These are phyloP conservation scores for Calidris pygmaea DNA, from an alignment of 2,113 vertebrate species.

Conservation along the genomic window DNA sequence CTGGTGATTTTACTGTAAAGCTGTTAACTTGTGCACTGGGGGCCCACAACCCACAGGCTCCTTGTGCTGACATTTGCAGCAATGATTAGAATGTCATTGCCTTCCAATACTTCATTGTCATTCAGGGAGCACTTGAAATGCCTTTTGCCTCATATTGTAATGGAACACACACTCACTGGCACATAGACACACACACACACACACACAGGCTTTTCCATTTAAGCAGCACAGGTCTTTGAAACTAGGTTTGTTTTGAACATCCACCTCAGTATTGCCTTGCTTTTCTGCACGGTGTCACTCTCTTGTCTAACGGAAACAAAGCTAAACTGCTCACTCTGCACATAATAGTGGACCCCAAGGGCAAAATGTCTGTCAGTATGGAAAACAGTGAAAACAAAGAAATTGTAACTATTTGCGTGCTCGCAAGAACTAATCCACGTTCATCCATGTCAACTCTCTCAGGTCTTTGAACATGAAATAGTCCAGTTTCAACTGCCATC, in stretches of 20 bases:
- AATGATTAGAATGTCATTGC: conserved; percentile 80
- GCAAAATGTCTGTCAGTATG: conserved; percentile 64
- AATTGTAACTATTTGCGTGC: conserved; percentile 42
- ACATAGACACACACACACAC: background rate
- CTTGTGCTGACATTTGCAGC: conserved; percentile 78
- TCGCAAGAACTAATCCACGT: background rate
- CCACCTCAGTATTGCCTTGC: conserved; percentile 16
- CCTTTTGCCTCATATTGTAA: conserved; percentile 54
- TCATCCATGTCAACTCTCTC: conserved; percentile 40
- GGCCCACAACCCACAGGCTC: conserved; percentile 68
- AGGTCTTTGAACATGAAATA: conserved; percentile 48
- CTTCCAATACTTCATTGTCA: conserved; percentile 77
- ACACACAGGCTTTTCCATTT: conserved; percentile 17
- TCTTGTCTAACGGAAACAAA: conserved; percentile 69
- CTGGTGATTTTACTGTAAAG: conserved; percentile 75
- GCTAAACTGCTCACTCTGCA: conserved; percentile 50
- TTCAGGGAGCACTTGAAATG: conserved; percentile 59
- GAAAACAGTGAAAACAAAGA: conserved; percentile 68
- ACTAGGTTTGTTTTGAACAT: conserved; percentile 62
- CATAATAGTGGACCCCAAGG: conserved; percentile 59
- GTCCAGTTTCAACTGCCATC: background rate
- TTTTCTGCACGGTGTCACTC: conserved; percentile 43
- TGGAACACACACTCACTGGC: conserved; percentile 34
- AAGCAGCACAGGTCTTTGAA: conserved; percentile 59
- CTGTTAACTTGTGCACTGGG: conserved; percentile 69